Evolutionary conservation across 2,888 invertebrate genomes (phyloP).

Genomic region (Phorcus lineatus): DNA sequence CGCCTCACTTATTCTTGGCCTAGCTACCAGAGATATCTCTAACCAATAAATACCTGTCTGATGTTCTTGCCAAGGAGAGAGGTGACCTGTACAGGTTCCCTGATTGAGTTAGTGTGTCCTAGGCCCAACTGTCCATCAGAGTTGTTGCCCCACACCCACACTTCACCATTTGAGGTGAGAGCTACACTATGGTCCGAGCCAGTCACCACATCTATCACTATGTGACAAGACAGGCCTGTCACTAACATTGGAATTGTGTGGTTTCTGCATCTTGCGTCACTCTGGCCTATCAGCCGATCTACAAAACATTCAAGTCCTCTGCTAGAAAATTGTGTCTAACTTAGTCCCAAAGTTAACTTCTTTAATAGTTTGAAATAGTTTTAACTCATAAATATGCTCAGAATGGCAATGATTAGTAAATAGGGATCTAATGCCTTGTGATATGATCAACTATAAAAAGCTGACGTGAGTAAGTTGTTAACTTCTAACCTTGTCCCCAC

Average conservation of each 20-base stretch:
- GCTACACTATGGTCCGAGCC: slow-evolving; percentile 81
- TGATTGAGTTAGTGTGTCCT: slow-evolving; percentile 78
- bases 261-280: slow-evolving; percentile 76
- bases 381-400: too few species aligned
- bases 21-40: neutral
- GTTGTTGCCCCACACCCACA: slow-evolving; percentile 82
- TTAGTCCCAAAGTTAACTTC: too few species aligned
- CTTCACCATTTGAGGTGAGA: slow-evolving; percentile 79
- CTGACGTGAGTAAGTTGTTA: too few species aligned
- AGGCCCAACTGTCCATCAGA: slow-evolving; percentile 81
- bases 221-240: slow-evolving; percentile 77
- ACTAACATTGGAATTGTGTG: slow-evolving; percentile 79
- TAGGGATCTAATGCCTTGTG: too few species aligned
- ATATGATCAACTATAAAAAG: neutral
- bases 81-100: slow-evolving; percentile 79
- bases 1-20: neutral
- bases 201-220: slow-evolving; percentile 80
- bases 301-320: slow-evolving; percentile 42
- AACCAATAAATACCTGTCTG: slow-evolving; percentile 75
- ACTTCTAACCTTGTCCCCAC: slow-evolving; percentile 77
- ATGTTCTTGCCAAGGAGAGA: slow-evolving; percentile 78
- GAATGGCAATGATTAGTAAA: too few species aligned
- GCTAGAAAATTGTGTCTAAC: too few species aligned
- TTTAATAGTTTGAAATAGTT: too few species aligned
- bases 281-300: slow-evolving; percentile 80